Evolutionary conservation across 2,113 vertebrate species (phyloP), one percentile per base, ranked within the genome.

Genomic region (Rhinolophus sinicus): DNA sequence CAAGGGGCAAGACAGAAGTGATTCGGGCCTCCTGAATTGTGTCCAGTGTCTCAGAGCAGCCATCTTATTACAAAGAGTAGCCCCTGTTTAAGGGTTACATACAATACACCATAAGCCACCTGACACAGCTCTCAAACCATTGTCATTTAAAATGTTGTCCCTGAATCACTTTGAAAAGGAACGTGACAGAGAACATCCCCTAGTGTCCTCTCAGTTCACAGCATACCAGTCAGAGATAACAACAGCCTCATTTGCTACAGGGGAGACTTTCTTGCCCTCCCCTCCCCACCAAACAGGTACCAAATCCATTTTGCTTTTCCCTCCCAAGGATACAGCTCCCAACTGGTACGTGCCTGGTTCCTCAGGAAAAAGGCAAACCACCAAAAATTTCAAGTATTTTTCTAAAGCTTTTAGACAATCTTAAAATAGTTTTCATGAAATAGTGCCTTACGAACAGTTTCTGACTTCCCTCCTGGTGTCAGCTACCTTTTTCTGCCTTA

Each of bases 381-480:
- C 56, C 85, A 78, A 67, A 92, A 78, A 3, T 75, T 81, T 75
- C 69, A 26, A 70, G 4, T 67, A 67, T 56, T 83, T 95, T 72
- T 81, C 82, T 47, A 26, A 89, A 78, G 50, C n/a, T 86, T 65
- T 77, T 77, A 26, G 50, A 86, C 22, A 88, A 52, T 81, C 76
- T 52, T 94, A 83, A 89, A 60, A n/a, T 82, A 21, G 26, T 90
- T 88, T 80, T 47, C 56, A 54, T 44, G 73, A 54, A 64, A 58
- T 21, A 47, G 28, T 22, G 33, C 22, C 35, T 92, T 82, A 75
- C 5, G 19, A 80, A 65, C 28, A 52, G 60, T 69, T 94, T 21
- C 76, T 38, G 67, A 52, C 65, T 91, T 70, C 10, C 78, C 58
- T 40, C 13, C 50, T 73, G 33, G 21, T n/a, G 30, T 47, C 38